A percentile compares a stretch with the other conserved stretches of the same genome.
These are phyloP conservation scores for Bombylius major DNA, from an alignment of 2,888 invertebrate species.

Conservation along the genomic window DNA sequence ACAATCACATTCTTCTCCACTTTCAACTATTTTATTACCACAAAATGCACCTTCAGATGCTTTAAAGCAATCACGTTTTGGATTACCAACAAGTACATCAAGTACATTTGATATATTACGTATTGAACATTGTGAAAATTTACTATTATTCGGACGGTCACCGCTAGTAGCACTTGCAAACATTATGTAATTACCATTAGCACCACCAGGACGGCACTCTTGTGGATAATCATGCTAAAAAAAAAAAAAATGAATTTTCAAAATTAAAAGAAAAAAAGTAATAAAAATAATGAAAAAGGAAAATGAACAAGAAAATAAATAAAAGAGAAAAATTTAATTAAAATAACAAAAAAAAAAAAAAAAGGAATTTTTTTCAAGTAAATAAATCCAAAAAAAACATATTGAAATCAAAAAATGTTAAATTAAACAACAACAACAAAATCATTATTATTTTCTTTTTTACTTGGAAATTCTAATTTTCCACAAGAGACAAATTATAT, in stretches of 20 bases:
- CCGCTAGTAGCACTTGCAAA: conserved; percentile 98
- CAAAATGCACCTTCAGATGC: conserved; percentile 93
- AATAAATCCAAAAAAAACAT: too few relatives aligned
- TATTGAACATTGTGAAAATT: conserved; percentile 89
- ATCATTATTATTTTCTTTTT: too few relatives aligned
- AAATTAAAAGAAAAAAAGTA: too few relatives aligned
- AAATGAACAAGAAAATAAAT: not conserved
- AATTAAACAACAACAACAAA: too few relatives aligned
- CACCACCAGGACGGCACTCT: conserved; percentile 81
- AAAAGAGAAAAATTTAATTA: not conserved
- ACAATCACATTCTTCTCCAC: conserved; percentile 96
- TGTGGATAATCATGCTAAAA: conserved; percentile 85
- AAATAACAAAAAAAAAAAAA: too few relatives aligned
- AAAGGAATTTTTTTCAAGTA: too few relatives aligned
- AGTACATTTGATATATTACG: conserved; percentile 91
- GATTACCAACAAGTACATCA: conserved; percentile 79
- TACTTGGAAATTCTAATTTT: too few relatives aligned
- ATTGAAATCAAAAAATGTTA: too few relatives aligned
- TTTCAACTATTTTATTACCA: conserved; percentile 97
- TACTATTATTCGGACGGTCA: conserved; percentile 93
- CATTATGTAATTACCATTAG: conserved; percentile 97
- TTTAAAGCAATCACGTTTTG: conserved; percentile 88
- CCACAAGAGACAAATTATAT: not conserved
- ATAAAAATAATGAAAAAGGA: not conserved
- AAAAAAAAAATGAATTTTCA: conserved; percentile 7